A percentile compares a stretch with the other conserved stretches of the same genome.
Evolutionary conservation across 2,113 vertebrate species (phyloP).

Genomic region (Aphelocoma coerulescens): DNA sequence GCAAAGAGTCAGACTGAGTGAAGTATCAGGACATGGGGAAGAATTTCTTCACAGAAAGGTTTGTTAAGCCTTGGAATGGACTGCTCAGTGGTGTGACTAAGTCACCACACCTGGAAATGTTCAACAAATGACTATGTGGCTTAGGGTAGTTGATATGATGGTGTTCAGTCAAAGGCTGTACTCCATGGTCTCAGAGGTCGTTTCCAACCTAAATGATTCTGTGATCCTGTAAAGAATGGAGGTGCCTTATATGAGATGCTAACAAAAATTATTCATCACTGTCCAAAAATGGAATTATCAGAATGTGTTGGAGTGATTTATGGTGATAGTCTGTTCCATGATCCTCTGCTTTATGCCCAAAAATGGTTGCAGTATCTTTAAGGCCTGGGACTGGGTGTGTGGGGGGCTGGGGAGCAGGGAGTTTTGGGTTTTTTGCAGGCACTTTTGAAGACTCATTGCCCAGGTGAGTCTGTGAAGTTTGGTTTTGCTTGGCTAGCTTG

Average conservation of each 20-base stretch:
- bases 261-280: not conserved
- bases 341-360: not conserved
- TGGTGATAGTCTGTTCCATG: not conserved
- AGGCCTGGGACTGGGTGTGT: accelerated
- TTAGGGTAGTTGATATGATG: not conserved
- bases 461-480: accelerated
- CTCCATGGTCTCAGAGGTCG: not conserved
- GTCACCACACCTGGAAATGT: not conserved
- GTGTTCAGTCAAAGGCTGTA: not conserved
- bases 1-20: not conserved
- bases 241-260: not conserved
- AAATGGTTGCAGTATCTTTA: not conserved
- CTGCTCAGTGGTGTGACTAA: not conserved
- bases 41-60: not conserved
- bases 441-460: not conserved
- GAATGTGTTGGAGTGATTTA: not conserved
- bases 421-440: too few relatives aligned
- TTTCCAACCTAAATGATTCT: not conserved
- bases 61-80: not conserved
- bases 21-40: not conserved
- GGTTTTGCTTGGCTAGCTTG: not conserved
- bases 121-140: not conserved
- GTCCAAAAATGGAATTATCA: not conserved
- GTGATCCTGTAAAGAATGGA: not conserved
- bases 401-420: accelerated